These are phyloP conservation scores for Philopotamus ludificatus DNA, from an alignment of 1,140 invertebrate genomes.

Conservation along the genomic window DNA sequence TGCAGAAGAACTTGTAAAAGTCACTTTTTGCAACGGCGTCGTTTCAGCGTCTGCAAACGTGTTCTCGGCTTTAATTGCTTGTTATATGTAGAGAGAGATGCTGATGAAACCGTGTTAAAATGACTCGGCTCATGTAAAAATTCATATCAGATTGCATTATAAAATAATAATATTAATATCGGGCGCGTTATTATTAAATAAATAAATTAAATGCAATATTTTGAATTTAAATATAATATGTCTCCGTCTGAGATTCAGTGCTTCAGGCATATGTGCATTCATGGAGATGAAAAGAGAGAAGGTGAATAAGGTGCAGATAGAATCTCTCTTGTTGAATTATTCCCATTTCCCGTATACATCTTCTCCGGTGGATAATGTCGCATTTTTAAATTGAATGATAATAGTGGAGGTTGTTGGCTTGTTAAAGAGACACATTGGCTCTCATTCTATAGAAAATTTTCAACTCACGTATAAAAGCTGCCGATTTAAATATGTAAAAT, in stretches of 20 bases:
- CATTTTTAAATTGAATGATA: conserved; percentile 22
- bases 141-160: too few relatives aligned
- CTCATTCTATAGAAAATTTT: conserved; percentile 12
- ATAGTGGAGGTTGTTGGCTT: conserved; percentile 16
- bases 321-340: background rate
- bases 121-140: too few relatives aligned
- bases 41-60: background rate
- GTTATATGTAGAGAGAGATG: background rate
- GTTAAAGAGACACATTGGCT: conserved; percentile 20
- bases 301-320: background rate
- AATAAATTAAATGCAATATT: too few relatives aligned
- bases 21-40: background rate
- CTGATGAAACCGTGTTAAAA: too few relatives aligned
- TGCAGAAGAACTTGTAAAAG: background rate
- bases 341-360: background rate
- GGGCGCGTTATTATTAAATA: too few relatives aligned
- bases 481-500: too few relatives aligned
- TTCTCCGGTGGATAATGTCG: background rate
- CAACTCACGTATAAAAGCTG: too few relatives aligned
- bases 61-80: background rate
- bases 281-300: too few relatives aligned
- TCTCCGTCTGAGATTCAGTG: too few relatives aligned
- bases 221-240: too few relatives aligned
- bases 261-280: too few relatives aligned
- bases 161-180: too few relatives aligned